Evolutionary conservation across 2,888 invertebrate species (phyloP).

Genomic region (Nomada ferruginata): DNA sequence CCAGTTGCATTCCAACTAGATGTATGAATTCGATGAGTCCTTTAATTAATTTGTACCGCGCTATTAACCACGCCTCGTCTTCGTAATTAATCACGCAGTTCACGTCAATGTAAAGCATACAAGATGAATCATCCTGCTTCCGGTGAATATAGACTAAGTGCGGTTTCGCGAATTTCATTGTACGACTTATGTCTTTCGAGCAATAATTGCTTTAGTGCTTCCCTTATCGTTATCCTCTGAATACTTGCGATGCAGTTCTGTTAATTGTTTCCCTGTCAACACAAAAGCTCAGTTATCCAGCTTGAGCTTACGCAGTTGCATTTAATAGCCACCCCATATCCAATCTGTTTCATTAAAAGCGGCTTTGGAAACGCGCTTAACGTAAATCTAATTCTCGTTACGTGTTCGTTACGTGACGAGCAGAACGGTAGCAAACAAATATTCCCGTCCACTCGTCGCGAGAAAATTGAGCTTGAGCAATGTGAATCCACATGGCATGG

Average conservation of each 20-base stretch:
- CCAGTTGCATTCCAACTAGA: background rate
- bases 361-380: constrained; percentile 3
- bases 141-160: background rate
- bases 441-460: background rate
- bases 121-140: background rate
- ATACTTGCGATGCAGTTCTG: background rate
- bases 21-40: background rate
- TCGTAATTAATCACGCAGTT: background rate
- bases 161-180: no score
- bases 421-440: background rate
- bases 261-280: background rate
- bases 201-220: background rate
- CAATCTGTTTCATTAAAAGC: constrained; percentile 19
- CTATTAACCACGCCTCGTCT: background rate
- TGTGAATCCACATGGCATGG: background rate
- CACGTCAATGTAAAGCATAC: background rate
- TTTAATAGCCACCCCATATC: constrained; percentile 21
- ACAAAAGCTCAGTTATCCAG: background rate
- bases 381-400: background rate
- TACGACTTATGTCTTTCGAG: background rate
- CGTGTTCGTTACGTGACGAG: background rate
- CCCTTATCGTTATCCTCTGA: background rate
- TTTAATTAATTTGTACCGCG: background rate
- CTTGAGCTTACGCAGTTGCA: constrained; percentile 19
- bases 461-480: background rate